These are phyloP conservation scores for Mnemiopsis leidyi DNA, from an alignment of 37 sponge, comb jelly and placozoan genomes.

Conservation along the genomic window DNA sequence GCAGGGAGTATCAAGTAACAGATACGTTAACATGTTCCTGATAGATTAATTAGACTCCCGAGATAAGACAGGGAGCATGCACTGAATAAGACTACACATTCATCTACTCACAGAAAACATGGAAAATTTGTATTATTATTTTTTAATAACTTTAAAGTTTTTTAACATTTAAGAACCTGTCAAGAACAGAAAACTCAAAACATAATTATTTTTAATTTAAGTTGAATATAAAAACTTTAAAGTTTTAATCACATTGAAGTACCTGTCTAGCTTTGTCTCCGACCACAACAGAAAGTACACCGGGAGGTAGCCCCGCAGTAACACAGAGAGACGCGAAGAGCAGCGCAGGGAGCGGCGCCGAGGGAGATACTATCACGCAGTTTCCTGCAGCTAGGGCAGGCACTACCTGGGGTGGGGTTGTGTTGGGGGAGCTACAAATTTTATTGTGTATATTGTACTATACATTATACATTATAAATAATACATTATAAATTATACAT, in stretches of 20 bases:
- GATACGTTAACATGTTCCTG: no score
- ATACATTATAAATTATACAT: neutral
- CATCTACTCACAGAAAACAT: no score
- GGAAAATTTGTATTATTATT: no score
- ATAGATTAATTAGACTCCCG: no score
- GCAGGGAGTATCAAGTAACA: no score
- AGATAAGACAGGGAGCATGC: no score
- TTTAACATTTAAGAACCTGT: no score
- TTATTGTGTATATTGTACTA: neutral
- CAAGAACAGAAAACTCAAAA: no score
- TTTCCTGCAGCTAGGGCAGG: conserved; percentile 40
- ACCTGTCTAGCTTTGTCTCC: neutral
- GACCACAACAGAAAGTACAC: conserved; percentile 23
- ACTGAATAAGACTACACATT: no score
- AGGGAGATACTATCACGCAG: neutral
- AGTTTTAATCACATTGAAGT: neutral
- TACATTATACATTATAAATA: neutral
- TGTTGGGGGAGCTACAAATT: neutral
- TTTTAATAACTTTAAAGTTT: no score
- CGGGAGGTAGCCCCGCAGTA: conserved; percentile 97
- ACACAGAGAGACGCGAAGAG: conserved; percentile 97
- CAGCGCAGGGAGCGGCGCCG: conserved; percentile 75
- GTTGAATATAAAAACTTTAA: no score
- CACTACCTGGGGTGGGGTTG: neutral
- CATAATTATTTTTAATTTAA: no score